A percentile compares a stretch with the other conserved stretches of the same genome.
phyloP scores from a whole-genome alignment of 2,888 invertebrate genomes.

The Pseudococcus jackbeardsleyi region DNA sequence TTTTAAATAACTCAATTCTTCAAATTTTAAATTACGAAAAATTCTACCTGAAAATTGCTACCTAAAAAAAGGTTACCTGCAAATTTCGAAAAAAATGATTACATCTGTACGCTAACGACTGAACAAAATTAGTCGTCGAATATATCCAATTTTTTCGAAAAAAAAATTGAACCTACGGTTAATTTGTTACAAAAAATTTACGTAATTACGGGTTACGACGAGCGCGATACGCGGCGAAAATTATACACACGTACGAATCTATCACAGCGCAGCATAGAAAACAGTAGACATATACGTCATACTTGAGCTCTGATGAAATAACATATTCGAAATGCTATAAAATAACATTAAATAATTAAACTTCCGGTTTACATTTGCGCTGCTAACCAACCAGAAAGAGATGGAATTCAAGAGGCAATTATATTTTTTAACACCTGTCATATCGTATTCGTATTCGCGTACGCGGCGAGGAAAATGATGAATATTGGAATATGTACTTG shows the following conservation, averaged over 20 bases:
- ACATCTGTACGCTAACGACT: background rate
- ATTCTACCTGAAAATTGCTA: too few species aligned
- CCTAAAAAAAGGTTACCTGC: too few species aligned
- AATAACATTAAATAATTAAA: constrained; percentile 47
- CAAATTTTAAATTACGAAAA: too few species aligned
- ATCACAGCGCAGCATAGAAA: constrained; percentile 22
- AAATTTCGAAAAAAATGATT: background rate
- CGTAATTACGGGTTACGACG: background rate
- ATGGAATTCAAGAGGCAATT: constrained; percentile 17
- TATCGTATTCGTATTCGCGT: background rate
- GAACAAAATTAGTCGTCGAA: background rate
- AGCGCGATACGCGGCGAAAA: background rate
- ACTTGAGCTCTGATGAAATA: constrained; percentile 24
- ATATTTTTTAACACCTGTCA: constrained; percentile 46
- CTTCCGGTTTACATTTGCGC: constrained; percentile 24
- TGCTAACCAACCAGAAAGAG: background rate
- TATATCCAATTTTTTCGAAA: background rate
- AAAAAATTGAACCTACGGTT: background rate
- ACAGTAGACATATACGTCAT: constrained; percentile 18
- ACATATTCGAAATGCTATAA: constrained; percentile 31
- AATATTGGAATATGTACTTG: constrained; percentile 34
- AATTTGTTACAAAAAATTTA: constrained; percentile 4
- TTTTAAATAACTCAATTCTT: too few species aligned
- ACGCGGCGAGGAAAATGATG: constrained; percentile 32
- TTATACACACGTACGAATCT: constrained; percentile 14